Evolutionary conservation across 2,888 invertebrate genomes (phyloP).

Genomic region (Agriopis aurantiaria): DNA sequence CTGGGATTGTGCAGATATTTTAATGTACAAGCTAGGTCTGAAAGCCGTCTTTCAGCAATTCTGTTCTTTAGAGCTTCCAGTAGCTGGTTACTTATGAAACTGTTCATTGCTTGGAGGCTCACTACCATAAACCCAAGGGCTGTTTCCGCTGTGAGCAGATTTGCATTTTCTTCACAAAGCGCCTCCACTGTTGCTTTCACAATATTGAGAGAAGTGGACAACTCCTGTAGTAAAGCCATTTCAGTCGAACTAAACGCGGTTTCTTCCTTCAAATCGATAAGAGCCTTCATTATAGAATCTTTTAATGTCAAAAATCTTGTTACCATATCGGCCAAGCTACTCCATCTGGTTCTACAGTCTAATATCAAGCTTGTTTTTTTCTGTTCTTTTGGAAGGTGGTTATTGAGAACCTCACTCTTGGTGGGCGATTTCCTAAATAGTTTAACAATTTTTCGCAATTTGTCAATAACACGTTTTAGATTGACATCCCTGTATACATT

Average conservation of each 20-base stretch:
- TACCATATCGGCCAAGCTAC: background rate
- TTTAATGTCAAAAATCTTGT: background rate
- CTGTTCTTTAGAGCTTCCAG: too few relatives aligned
- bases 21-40: too few relatives aligned
- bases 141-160: background rate
- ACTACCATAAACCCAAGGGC: background rate
- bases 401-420: background rate
- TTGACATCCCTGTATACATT: slow-evolving; percentile 1
- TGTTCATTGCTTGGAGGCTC: too few relatives aligned
- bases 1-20: too few relatives aligned
- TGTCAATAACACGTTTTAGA: background rate
- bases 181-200: background rate
- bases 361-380: background rate
- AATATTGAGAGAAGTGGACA: slow-evolving; percentile 4
- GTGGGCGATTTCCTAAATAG: background rate
- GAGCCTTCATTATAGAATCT: background rate
- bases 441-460: background rate
- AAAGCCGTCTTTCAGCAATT: too few relatives aligned
- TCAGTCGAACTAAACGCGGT: background rate
- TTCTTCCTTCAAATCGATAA: background rate
- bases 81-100: too few relatives aligned
- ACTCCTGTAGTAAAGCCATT: background rate
- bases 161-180: background rate
- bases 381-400: background rate
- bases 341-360: slow-evolving; percentile 1